Percentiles rank a stretch among this genome's conserved stretches.
phyloP scores from a whole-genome alignment of 2,888 invertebrate genomes.

The Entomobrya proxima region DNA sequence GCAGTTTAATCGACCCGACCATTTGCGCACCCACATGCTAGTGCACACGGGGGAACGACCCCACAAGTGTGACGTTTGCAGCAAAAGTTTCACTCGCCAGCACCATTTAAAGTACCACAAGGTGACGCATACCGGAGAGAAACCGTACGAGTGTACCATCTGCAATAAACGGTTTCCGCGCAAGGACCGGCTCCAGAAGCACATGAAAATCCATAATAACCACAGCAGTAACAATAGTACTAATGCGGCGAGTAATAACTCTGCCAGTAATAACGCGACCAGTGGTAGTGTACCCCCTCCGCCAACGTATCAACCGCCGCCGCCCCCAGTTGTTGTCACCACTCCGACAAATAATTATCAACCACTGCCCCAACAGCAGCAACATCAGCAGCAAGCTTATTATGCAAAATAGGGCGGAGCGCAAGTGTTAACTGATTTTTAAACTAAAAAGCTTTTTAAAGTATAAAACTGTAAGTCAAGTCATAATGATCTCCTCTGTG shows the following conservation, averaged over 20 bases:
- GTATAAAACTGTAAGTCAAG: no score
- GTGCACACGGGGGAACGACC: constrained; percentile 10
- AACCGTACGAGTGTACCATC: constrained; percentile 17
- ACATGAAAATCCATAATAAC: constrained; percentile 17
- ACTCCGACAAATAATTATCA: background rate
- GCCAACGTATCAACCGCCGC: background rate
- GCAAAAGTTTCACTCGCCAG: background rate
- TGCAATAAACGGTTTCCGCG: constrained; percentile 24
- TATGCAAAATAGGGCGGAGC: background rate
- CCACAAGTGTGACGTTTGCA: constrained; percentile 8
- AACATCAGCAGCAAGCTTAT: background rate
- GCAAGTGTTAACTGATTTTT: no score
- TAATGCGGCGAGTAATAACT: background rate
- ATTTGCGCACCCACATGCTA: background rate
- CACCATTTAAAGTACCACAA: constrained; percentile 16
- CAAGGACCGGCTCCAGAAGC: constrained; percentile 19
- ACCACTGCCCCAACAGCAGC: background rate
- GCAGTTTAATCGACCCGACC: constrained; percentile 10
- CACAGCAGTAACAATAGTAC: no score
- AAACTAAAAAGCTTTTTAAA: no score
- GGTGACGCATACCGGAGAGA: constrained; percentile 27
- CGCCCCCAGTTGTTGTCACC: no score
- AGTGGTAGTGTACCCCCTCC: background rate
- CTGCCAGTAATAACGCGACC: background rate
- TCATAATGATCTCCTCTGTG: no score